Conservation (phyloP, 2,113 vertebrate genomes). For the Menura novaehollandiae region DNA sequence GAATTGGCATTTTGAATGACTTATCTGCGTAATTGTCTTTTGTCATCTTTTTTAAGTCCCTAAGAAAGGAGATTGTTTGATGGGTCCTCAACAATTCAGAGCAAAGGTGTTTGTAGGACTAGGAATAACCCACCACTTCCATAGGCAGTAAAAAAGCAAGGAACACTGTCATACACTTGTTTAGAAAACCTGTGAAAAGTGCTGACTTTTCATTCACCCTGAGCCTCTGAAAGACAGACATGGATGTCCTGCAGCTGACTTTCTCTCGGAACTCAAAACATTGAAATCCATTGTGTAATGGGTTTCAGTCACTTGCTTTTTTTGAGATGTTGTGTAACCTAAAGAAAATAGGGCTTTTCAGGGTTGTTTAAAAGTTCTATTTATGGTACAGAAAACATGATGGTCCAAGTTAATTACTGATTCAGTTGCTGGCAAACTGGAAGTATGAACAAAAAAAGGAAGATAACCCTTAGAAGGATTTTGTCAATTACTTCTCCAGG, state of each 20-base stretch:
- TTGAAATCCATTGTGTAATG: background rate
- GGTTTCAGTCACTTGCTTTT: slow-evolving; percentile 1
- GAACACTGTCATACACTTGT: background rate
- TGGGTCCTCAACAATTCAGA: background rate
- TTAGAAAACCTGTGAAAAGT: background rate
- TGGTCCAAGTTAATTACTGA: slow-evolving; percentile 28
- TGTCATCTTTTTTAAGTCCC: background rate
- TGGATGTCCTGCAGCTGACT: background rate
- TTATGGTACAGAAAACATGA: slow-evolving; percentile 7
- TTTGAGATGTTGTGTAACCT: slow-evolving; percentile 22
- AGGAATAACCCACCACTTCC: background rate
- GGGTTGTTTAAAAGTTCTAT: slow-evolving; percentile 16
- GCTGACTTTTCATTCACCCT: background rate
- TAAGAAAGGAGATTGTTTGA: background rate
- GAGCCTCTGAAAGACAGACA: background rate
- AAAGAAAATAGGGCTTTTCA: slow-evolving; percentile 19
- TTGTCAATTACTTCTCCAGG: background rate
- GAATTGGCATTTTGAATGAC: background rate
- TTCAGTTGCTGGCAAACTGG: slow-evolving; percentile 7
- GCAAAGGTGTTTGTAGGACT: background rate
- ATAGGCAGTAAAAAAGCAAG: background rate
- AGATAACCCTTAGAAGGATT: background rate
- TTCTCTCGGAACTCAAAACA: background rate
- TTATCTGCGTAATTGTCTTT: background rate
- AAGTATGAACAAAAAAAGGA: background rate